Evolutionary conservation across 2,113 vertebrate species (phyloP), one percentile per base, ranked within the genome.

Genomic region (Oncorhynchus keta): DNA sequence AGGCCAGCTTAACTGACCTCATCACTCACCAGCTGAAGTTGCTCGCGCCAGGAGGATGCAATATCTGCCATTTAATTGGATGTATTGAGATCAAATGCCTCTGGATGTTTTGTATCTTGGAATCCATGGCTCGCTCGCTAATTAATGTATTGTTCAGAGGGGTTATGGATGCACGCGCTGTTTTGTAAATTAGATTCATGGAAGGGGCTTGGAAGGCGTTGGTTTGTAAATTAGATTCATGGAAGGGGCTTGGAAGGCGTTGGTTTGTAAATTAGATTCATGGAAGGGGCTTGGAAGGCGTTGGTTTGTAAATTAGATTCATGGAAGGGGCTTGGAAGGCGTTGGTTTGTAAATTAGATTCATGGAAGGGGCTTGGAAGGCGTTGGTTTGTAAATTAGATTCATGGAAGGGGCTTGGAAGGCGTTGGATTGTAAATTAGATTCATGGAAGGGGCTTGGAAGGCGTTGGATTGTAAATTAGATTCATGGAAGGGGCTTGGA

Each of bases 11-110:
- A 82, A 83, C 68, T 45, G 57, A 75, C 75, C 62, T 79, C 24
- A 71, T 84, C 86, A 59, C 67, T 75, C 84, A 65, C 49, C 1
- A 69, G 89, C 89, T 91, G 89, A 89, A 51, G 88, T 91, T 91
- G 82, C 89, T 83, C 76, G 57, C 16, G 71, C 74, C 68, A 80
- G 75, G 81, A 79, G 74, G 82, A 85, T 86, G 85, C 84, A 85
- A 85, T 89, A 82, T 77, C 80, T 51, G 81, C 73, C 8, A 66
- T 88, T 90, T 90, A 89, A 90, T 88, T 83, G 88, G 84, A 76
- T 80, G 81, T 88, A 84, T 91, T 87, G 82, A 74, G 70, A 89
- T 91, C 85, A 72, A 82, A 72, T 87, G 78, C 85, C 74, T 68
- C 16, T 68, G 32, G 78, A 35, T 72, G 79, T 73, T 79, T 87